Base-by-base conservation (phyloP, 1,140 invertebrate genomes). In the Octopus sinensis region DNA sequence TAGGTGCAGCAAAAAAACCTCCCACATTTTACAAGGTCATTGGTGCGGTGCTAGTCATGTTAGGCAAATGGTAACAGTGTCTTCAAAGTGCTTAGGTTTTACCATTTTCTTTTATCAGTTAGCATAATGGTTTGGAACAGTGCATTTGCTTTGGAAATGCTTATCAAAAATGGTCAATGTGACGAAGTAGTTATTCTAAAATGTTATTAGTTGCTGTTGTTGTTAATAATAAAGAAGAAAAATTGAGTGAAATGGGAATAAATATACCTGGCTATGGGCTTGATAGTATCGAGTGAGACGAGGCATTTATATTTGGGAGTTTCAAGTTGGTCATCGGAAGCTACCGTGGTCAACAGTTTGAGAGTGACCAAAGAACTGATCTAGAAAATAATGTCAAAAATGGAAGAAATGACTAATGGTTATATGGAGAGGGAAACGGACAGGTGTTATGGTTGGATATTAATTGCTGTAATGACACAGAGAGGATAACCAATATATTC, bases 291-390 rank as follows among this genome's bases (percentile, higher is more conserved):
- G 13, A 92, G 84, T 6, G 88, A 87, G 43, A 91, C 89, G 12
- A 90, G 85, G 87, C 92, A 92, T 83, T 91, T 92, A 84, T 91
- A 92, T 82, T 91, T 91, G 4, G 91, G 91, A n/a, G 84, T 82
- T 71, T 91, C 89, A 78, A 92, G 87, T 80, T 88, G 87, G 79
- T 91, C 91, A 80, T 90, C 87, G 12, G 85, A 86, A 6, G 88
- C 87, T 56, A 89, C 84, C 79, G 89, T 89, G 23, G 88, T 86
- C 81, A 92, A 80, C 43, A 92, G 82, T 62, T 90, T 90, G 30
- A 92, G 84, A 79, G 88, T 89, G 13, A 92, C 90, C 79, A 92
- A 83, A 17, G 90, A 90, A 17, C 88, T 87, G 79, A 92, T 90
- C 91, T 92, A 84, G 23, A 88, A 85, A 79, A 62, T 73, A 84